A percentile compares a stretch with the other conserved stretches of the same genome.
These are phyloP conservation scores for Mamestra configurata DNA, from an alignment of 1,140 invertebrate genomes.

Conservation along the genomic window DNA sequence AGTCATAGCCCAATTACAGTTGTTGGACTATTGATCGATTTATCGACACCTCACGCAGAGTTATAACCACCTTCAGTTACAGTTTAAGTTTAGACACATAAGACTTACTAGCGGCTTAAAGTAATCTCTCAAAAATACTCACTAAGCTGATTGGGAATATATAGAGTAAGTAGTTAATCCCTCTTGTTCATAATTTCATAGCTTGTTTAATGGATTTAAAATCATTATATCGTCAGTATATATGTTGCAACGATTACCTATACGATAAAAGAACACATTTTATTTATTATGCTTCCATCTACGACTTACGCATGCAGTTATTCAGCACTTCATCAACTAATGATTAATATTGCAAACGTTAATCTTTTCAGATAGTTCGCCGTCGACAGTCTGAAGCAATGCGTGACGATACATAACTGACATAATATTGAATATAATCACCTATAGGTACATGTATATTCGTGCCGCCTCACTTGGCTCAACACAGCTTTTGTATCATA, in stretches of 20 bases:
- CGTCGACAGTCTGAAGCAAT: not conserved
- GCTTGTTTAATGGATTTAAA: no score
- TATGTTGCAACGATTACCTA: no score
- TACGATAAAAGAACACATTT: not conserved
- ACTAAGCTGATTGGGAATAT: not conserved
- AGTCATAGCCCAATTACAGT: slow-evolving; percentile 19
- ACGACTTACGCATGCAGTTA: not conserved
- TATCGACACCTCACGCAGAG: not conserved
- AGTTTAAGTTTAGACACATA: not conserved
- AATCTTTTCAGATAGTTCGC: slow-evolving; percentile 1
- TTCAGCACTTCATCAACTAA: not conserved
- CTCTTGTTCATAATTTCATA: no score
- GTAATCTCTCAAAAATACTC: not conserved
- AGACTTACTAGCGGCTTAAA: not conserved
- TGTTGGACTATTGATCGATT: slow-evolving; percentile 4
- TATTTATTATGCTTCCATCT: not conserved
- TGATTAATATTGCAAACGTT: not conserved
- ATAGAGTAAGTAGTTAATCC: not conserved
- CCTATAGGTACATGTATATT: not conserved
- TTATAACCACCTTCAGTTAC: not conserved
- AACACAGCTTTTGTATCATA: slow-evolving; percentile 10
- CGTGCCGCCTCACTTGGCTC: slow-evolving; percentile 1
- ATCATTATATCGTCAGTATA: no score
- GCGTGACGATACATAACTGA: slow-evolving; percentile 9
- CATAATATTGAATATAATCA: slow-evolving; percentile 30